Percentiles rank a stretch among this genome's conserved stretches.
These are phyloP conservation scores for Rhagonycha fulva DNA, from an alignment of 2,888 invertebrate species.

Conservation along the genomic window DNA sequence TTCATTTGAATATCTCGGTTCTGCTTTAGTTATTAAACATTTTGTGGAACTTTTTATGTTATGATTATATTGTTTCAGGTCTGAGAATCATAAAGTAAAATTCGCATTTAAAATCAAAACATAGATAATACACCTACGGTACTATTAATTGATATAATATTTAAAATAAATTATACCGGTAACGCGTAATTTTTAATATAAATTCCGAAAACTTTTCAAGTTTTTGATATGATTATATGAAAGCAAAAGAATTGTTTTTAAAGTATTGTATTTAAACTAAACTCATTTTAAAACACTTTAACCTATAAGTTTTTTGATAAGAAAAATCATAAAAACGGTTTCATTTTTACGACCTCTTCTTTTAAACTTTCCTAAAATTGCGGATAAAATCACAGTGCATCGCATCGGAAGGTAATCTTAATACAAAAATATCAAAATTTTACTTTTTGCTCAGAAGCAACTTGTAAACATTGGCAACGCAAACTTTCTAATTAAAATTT, in stretches of 20 bases:
- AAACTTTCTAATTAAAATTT: neutral
- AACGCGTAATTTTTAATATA: neutral
- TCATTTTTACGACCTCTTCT: slow-evolving; percentile 12
- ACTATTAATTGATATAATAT: neutral
- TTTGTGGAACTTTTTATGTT: slow-evolving; percentile 17
- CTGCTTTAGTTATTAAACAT: slow-evolving; percentile 26
- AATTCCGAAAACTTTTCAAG: neutral
- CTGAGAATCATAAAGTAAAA: slow-evolving; percentile 8
- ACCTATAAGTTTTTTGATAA: slow-evolving; percentile 5
- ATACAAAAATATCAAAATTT: slow-evolving; percentile 13
- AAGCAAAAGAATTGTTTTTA: slow-evolving; percentile 8
- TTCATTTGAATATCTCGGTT: slow-evolving; percentile 29
- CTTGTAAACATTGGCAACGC: neutral
- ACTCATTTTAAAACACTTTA: neutral
- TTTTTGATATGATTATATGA: neutral
- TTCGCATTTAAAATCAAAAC: neutral
- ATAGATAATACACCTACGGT: neutral
- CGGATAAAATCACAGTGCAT: slow-evolving; percentile 21
- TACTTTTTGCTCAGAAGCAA: neutral
- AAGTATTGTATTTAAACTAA: slow-evolving; percentile 6
- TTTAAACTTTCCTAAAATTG: slow-evolving; percentile 8
- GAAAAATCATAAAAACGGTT: slow-evolving; percentile 15
- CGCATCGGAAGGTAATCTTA: slow-evolving; percentile 15
- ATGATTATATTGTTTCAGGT: slow-evolving; percentile 25
- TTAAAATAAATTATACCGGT: neutral